These are phyloP conservation scores for Arrhamphus sclerolepis DNA, from an alignment of 2,797 vertebrate species.

Conservation along the genomic window DNA sequence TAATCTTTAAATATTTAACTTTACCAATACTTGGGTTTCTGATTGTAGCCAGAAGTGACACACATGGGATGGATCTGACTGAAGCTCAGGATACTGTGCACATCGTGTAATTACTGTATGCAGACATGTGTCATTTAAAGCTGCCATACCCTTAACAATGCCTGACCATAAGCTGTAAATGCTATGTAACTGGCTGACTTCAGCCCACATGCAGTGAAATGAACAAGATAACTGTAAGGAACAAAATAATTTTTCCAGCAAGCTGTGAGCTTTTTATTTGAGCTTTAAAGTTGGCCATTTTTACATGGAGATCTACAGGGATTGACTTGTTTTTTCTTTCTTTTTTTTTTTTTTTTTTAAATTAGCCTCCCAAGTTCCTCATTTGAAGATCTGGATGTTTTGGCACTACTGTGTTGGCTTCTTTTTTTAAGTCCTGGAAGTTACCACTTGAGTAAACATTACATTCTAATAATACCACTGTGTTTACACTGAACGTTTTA, in stretches of 20 bases:
- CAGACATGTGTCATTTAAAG: background rate
- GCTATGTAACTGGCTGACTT: background rate
- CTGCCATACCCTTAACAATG: background rate
- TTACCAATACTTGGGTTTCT: too few relatives aligned
- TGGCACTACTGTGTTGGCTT: background rate
- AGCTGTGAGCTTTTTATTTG: background rate
- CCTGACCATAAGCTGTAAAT: background rate
- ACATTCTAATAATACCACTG: background rate
- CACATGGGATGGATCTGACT: background rate
- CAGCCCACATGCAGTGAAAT: too few relatives aligned
- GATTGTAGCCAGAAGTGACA: background rate
- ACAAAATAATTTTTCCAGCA: background rate
- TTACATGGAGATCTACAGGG: background rate
- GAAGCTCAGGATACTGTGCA: background rate
- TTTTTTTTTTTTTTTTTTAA: conserved; percentile 8
- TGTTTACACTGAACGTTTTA: background rate
- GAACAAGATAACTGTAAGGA: too few relatives aligned
- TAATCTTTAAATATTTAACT: too few relatives aligned
- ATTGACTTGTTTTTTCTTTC: background rate
- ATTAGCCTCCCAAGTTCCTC: background rate
- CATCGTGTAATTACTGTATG: background rate
- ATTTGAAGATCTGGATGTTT: background rate
- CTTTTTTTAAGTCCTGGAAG: background rate
- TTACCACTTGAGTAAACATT: conserved; percentile 8
- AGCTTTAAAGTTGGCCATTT: background rate